phyloP scores from a whole-genome alignment of 2,113 vertebrate genomes.

The Phodopus roborovskii region DNA sequence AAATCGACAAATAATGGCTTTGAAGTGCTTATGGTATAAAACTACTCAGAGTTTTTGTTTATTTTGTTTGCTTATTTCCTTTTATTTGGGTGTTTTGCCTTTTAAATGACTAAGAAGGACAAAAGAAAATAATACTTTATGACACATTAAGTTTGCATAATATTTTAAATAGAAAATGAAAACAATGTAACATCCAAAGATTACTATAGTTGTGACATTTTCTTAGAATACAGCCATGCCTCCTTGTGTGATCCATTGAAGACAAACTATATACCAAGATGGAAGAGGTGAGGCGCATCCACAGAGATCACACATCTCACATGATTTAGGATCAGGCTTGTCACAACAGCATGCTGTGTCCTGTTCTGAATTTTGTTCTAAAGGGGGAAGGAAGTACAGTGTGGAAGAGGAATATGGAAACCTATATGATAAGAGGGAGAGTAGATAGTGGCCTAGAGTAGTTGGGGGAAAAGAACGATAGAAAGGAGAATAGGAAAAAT shows the following conservation, averaged over 20 bases:
- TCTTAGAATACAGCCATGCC: background rate
- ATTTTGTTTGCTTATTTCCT: background rate
- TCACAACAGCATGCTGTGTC: background rate
- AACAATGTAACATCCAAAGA: background rate
- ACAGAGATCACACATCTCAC: background rate
- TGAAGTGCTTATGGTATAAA: background rate
- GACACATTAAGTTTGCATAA: background rate
- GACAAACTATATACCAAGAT: background rate
- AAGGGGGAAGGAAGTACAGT: background rate
- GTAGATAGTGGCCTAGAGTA: background rate
- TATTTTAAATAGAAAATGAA: background rate
- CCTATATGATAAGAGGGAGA: background rate
- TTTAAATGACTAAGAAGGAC: background rate
- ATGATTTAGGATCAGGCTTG: background rate
- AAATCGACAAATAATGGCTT: accelerated
- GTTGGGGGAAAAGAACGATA: background rate
- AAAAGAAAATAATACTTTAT: background rate
- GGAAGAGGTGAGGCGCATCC: background rate
- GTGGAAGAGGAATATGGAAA: background rate
- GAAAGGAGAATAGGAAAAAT: background rate
- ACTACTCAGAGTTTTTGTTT: background rate
- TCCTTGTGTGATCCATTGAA: background rate
- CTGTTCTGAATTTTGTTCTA: background rate
- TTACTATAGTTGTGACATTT: background rate
- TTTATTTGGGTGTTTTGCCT: background rate